Percentiles rank a stretch among this genome's conserved stretches.
These are phyloP conservation scores for Cuniculus paca DNA, from an alignment of 2,797 vertebrate genomes.

Conservation along the genomic window DNA sequence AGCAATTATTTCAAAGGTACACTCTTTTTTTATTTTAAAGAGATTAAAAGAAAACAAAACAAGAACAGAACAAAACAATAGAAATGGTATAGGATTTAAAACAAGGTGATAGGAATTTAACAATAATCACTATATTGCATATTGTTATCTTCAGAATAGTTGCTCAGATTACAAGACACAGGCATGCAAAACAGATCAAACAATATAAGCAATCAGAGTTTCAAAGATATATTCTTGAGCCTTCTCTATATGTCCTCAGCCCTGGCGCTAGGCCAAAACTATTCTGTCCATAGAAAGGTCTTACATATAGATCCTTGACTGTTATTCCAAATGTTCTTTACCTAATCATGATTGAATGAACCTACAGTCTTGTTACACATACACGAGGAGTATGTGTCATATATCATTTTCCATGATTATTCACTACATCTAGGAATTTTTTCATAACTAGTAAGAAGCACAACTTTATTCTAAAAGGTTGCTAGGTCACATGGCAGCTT, in stretches of 20 bases:
- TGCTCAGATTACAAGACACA: too few relatives aligned
- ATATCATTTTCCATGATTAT: conserved; percentile 20
- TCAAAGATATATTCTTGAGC: neutral
- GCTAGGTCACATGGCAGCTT: neutral
- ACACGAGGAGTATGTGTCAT: neutral
- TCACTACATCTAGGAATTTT: neutral
- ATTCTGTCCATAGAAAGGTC: neutral
- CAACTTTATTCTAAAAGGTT: conserved; percentile 41
- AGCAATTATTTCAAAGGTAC: too few relatives aligned
- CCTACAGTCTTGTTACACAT: neutral
- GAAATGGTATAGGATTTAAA: too few relatives aligned
- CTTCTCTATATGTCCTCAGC: neutral
- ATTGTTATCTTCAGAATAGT: too few relatives aligned
- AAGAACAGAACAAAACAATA: too few relatives aligned
- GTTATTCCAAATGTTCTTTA: neutral
- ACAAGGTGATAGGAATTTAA: too few relatives aligned
- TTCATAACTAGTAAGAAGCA: conserved; percentile 1
- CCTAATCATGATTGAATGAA: neutral
- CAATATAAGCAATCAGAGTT: too few relatives aligned
- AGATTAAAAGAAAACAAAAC: too few relatives aligned
- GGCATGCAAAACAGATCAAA: too few relatives aligned
- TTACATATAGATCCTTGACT: neutral
- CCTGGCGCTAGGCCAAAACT: neutral
- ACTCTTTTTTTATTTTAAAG: too few relatives aligned
- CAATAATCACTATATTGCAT: too few relatives aligned